Evolutionary conservation across 2,113 vertebrate genomes (phyloP).

Genomic region (Pogonocichla stellata): DNA sequence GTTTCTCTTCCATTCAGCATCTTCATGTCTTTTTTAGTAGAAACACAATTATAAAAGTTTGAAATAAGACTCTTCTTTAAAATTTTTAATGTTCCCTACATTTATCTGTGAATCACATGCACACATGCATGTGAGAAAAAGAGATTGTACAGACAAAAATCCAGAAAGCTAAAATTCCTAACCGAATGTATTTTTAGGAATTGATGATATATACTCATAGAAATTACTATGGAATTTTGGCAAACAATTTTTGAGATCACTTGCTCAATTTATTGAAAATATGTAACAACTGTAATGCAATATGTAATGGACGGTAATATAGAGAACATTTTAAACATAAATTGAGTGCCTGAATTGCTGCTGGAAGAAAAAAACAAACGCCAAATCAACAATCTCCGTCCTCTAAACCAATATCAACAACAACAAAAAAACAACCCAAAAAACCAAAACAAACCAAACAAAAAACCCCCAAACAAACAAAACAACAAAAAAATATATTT

Average conservation of each 20-base stretch:
- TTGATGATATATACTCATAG: neutral
- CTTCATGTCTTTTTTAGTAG: neutral
- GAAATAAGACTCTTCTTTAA: neutral
- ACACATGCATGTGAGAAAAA: neutral
- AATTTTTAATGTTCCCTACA: neutral
- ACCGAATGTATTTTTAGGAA: neutral
- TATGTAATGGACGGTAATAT: neutral
- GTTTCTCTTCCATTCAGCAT: neutral
- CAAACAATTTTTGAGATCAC: neutral
- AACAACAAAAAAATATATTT: neutral
- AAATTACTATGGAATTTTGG: neutral
- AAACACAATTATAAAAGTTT: neutral
- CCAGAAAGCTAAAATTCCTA: neutral
- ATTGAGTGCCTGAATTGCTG: neutral
- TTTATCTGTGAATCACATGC: neutral
- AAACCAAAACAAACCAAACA: neutral
- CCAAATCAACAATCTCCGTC: neutral
- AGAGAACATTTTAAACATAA: neutral
- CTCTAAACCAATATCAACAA: neutral
- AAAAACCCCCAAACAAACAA: neutral
- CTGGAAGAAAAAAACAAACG: neutral
- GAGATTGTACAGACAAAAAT: neutral
- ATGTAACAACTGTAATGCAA: neutral
- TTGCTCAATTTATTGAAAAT: neutral
- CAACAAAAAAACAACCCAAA: neutral